Evolutionary conservation across 2,888 invertebrate genomes (phyloP).

Genomic region (Ctena decussata): DNA sequence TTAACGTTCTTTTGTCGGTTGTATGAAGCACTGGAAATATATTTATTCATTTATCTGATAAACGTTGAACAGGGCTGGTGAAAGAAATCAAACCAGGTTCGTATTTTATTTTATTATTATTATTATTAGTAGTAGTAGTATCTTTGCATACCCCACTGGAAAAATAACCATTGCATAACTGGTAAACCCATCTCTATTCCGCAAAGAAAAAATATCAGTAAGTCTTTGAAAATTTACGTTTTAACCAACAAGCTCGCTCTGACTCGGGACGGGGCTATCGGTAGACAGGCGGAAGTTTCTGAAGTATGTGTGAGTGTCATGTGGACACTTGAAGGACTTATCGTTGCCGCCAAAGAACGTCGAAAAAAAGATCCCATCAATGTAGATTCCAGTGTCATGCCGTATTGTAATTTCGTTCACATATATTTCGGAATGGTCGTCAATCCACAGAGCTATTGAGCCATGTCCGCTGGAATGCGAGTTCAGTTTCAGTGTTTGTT

Average conservation of each 20-base stretch:
- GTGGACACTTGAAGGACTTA: slow-evolving; percentile 67
- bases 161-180: too few relatives aligned
- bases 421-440: slow-evolving; percentile 53
- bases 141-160: too few relatives aligned
- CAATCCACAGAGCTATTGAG: slow-evolving; percentile 66
- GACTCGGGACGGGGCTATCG: slow-evolving; percentile 7
- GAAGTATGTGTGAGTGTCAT: slow-evolving; percentile 73
- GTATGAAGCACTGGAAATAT: too few relatives aligned
- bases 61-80: too few relatives aligned
- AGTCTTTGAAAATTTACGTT: not conserved
- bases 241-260: slow-evolving; percentile 38
- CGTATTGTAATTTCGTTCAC: slow-evolving; percentile 65
- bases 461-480: slow-evolving; percentile 66
- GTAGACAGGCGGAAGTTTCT: slow-evolving; percentile 68
- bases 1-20: too few relatives aligned
- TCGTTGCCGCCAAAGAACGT: slow-evolving; percentile 77
- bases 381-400: slow-evolving; percentile 50
- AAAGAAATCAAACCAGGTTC: too few relatives aligned
- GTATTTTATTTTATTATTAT: too few relatives aligned
- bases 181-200: too few relatives aligned
- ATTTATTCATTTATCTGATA: too few relatives aligned
- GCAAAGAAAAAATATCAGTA: too few relatives aligned
- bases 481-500: slow-evolving; percentile 73
- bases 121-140: too few relatives aligned
- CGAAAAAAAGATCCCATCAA: slow-evolving; percentile 75